Conservation (phyloP, 30 jellyfish, hydroid and myxozoan genomes). For the Catostylus mosaicus region DNA sequence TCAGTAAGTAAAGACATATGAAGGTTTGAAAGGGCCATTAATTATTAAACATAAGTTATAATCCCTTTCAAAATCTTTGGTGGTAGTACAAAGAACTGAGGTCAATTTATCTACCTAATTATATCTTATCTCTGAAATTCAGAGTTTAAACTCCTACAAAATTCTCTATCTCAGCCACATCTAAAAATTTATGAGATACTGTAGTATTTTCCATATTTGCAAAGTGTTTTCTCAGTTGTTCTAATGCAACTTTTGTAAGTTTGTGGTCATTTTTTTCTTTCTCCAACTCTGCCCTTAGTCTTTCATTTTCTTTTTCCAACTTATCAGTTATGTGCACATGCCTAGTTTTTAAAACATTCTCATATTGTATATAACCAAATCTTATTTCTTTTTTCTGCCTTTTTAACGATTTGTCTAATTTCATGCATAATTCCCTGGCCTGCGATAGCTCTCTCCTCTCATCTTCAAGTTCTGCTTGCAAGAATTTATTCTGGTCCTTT, state of each 20-base stretch:
- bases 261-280: conserved; percentile 21
- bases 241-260: conserved; percentile 32
- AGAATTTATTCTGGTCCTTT: conserved; percentile 17
- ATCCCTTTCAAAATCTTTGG: no score
- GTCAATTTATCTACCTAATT: not conserved
- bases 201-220: conserved; percentile 19
- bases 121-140: not conserved
- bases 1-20: no score
- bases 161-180: conserved; percentile 26
- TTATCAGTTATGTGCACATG: conserved; percentile 14
- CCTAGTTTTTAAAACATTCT: conserved; percentile 16
- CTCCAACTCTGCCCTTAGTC: conserved; percentile 29
- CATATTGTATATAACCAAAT: conserved; percentile 14
- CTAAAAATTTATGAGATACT: conserved; percentile 2
- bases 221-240: conserved; percentile 56
- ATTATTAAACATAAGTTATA: no score
- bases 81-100: no score
- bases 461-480: conserved; percentile 40
- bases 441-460: conserved; percentile 20
- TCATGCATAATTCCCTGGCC: conserved; percentile 7
- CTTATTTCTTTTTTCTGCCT: conserved; percentile 6
- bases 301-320: conserved; percentile 29
- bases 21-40: no score
- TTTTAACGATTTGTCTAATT: not conserved
- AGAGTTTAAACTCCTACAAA: not conserved